Evolutionary conservation across 2,888 invertebrate species (phyloP), one percentile per base, ranked within the genome.

Genomic region (Eupithecia subumbrata): DNA sequence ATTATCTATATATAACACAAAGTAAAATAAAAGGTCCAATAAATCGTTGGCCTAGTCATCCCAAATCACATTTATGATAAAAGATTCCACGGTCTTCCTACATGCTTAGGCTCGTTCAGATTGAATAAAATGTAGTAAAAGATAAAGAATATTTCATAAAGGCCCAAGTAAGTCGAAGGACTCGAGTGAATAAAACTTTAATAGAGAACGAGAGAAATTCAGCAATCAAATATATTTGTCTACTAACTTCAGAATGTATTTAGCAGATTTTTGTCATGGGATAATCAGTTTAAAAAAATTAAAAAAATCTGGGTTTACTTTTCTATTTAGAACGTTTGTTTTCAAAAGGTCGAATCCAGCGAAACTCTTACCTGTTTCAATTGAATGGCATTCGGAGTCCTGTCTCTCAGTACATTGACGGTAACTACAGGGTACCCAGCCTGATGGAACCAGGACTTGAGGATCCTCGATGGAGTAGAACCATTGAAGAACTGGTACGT

Each of bases 401-500:
- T 84, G 78, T 91, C 90, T 68, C 93, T 88, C 25, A 93, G 79
- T 0, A 95, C 93, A 34, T 90, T 86, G 0, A 97, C 96, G 0
- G 87, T 94, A 0, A 97, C 87, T 2, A 97, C 92, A 0, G 97
- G 97, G 82, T 95, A 97, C 0, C 97, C 97, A 12, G 95, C 89
- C 82, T 96, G 95, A 67, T 95, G 94, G 16, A 97, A 96, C 97
- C 97, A 97, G 7, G 96, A 96, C 78, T 91, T 90, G 76, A 96
- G 92, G 22, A 96, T 95, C 69, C 87, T 89, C 0, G 90, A 88
- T 12, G 92, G 88, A 0, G 95, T 90, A 45, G 92, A 90, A 0
- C 94, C 94, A 68, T 94, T 94, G 82, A 92, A 91, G 81, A 91
- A 92, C 82, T 93, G 91, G 73, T 91, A 85, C 5, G 89, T 83